phyloP scores from a whole-genome alignment of 2,888 invertebrate genomes.

The Norana najaformis region DNA sequence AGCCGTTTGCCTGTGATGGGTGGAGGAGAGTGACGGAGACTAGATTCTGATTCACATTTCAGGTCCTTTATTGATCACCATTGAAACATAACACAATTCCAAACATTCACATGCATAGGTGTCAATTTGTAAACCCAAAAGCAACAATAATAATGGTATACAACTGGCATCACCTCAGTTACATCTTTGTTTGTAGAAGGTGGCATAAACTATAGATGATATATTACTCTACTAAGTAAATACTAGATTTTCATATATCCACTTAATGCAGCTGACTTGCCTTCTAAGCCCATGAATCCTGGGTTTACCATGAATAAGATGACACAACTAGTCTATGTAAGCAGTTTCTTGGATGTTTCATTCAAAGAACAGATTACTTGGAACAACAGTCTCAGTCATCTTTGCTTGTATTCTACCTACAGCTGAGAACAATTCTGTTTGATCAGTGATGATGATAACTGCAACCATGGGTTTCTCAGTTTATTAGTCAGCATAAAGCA shows the following conservation, averaged over 20 bases:
- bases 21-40: neutral
- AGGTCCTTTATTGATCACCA: neutral
- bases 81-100: neutral
- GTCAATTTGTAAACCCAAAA: neutral
- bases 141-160: neutral
- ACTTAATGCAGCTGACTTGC: neutral
- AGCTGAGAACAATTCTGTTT: neutral
- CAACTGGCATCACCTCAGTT: neutral
- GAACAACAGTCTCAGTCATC: neutral
- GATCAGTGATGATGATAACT: neutral
- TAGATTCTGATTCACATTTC: neutral
- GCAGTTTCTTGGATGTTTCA: neutral
- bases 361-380: neutral
- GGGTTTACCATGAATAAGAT: neutral
- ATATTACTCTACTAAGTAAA: neutral
- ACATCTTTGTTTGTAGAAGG: neutral
- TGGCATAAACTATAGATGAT: too few species aligned
- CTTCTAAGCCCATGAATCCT: neutral
- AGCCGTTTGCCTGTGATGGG: neutral
- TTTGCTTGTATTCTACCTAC: neutral
- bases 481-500: neutral
- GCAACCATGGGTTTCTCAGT: neutral
- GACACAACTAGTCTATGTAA: neutral
- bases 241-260: neutral
- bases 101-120: neutral